Base-by-base conservation (phyloP, 2,888 invertebrate species). In the Cyclophora albipunctata region DNA sequence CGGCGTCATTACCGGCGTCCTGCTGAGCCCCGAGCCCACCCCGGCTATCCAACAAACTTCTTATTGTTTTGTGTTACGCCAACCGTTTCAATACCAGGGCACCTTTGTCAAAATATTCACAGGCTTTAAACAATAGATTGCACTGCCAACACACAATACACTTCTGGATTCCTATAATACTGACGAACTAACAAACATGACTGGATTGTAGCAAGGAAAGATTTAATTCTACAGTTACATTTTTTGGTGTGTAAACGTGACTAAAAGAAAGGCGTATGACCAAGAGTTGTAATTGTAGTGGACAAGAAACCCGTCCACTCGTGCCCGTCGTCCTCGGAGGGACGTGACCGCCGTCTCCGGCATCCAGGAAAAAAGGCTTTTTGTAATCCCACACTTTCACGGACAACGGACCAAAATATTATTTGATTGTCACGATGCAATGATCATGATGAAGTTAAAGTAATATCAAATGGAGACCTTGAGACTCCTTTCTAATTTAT, bases 1-100 rank as follows among this genome's bases (percentile, higher is more conserved):
- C 66, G 67, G 65, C 71, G 5, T 34, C 71, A 75, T 80, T 79
- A 73, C 65, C 64, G 73, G 70, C 73, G 69, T 78, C 81, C 80
- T 76, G 76, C 64, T 60, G 79, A 64, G 76, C 68, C 69, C 69
- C 68, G 60, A 69, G 57, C 63, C 66, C 64, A 64, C 66, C 54
- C 52, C 54, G 56, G 51, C 61, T 63, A 69, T 69, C 63, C 54
- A 59, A 67, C 65, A 66, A 66, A 64, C 61, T 59, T 62, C 62
- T 41, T 54, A 69, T 71, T 73, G 75, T 72, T 70, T 69, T 73
- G 68, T 66, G 65, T 63, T 65, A 73, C 62, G 69, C 69, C 64
- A 59, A 68, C 62, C 34, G 58, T 60, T 55, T 69, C 66, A 60
- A 63, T 54, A 59, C 53, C 53, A 63, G 59, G 57, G 35, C 45